Conservation (phyloP, 2,113 vertebrate genomes). For the Verasper variegatus region DNA sequence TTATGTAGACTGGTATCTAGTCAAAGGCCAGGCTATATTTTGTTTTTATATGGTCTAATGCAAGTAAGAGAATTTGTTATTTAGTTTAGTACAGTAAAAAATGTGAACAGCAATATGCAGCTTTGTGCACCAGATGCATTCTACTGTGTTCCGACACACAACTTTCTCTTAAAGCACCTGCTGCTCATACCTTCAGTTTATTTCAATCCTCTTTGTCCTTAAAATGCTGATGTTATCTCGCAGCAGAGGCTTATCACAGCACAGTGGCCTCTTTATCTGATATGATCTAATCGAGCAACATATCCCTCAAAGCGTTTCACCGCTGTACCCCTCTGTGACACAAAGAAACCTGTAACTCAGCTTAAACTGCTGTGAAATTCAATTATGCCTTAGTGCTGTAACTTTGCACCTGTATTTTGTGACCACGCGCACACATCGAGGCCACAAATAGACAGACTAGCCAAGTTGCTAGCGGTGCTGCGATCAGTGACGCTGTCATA, state of each 20-base stretch:
- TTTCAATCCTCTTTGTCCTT: slow-evolving; percentile 24
- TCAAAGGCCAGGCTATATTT: no score
- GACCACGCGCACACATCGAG: slow-evolving; percentile 11
- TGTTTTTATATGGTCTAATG: neutral
- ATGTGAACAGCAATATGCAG: neutral
- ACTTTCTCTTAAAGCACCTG: neutral
- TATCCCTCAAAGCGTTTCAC: slow-evolving; percentile 24
- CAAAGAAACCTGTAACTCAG: neutral
- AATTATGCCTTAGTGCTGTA: neutral
- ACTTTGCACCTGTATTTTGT: slow-evolving; percentile 31
- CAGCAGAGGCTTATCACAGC: slow-evolving; percentile 22
- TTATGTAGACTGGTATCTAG: neutral
- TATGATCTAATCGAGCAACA: slow-evolving; percentile 36
- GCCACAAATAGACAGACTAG: slow-evolving; percentile 39
- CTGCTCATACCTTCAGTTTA: slow-evolving; percentile 1
- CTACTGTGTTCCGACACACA: neutral
- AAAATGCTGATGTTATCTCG: slow-evolving; percentile 34
- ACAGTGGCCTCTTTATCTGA: slow-evolving; percentile 19
- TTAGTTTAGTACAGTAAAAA: no score
- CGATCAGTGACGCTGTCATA: slow-evolving; percentile 42
- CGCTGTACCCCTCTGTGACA: slow-evolving; percentile 2
- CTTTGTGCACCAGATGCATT: neutral
- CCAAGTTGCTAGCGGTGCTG: slow-evolving; percentile 30
- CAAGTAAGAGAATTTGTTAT: neutral
- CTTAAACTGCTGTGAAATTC: slow-evolving; percentile 22